Evolutionary conservation across 2,797 vertebrate species (phyloP).

Genomic region (Sebastes trivittatus): DNA sequence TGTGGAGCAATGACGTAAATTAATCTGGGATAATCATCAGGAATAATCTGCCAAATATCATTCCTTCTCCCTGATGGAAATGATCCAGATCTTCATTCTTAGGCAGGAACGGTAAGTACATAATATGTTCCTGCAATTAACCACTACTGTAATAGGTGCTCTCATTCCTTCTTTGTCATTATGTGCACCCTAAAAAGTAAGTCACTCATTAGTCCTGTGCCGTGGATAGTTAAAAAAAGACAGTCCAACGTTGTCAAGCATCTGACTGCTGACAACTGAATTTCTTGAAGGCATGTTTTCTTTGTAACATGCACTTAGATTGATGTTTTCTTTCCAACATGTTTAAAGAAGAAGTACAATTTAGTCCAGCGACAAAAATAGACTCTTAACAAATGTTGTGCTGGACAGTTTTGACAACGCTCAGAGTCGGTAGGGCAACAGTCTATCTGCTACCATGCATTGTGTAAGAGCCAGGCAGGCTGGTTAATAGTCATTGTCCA

Average conservation of each 20-base stretch:
- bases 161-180: constrained; percentile 27
- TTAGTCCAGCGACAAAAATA: constrained; percentile 33
- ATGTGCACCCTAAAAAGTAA: constrained; percentile 19
- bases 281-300: neutral
- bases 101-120: neutral
- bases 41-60: neutral
- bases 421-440: neutral
- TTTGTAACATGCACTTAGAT: constrained; percentile 20
- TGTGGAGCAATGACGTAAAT: constrained; percentile 54
- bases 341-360: neutral
- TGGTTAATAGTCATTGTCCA: constrained; percentile 29
- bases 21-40: neutral
- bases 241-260: constrained; percentile 15
- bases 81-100: neutral
- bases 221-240: constrained; percentile 22
- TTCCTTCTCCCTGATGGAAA: neutral
- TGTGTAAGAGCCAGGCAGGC: constrained; percentile 9
- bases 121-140: constrained; percentile 22
- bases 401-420: constrained; percentile 27
- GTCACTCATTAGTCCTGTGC: constrained; percentile 5
- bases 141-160: constrained; percentile 23
- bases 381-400: constrained; percentile 14
- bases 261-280: constrained; percentile 7
- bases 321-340: constrained; percentile 18
- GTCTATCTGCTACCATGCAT: constrained; percentile 2